Base-by-base conservation (phyloP, 2,113 vertebrate genomes). In the Xerus inauris region DNA sequence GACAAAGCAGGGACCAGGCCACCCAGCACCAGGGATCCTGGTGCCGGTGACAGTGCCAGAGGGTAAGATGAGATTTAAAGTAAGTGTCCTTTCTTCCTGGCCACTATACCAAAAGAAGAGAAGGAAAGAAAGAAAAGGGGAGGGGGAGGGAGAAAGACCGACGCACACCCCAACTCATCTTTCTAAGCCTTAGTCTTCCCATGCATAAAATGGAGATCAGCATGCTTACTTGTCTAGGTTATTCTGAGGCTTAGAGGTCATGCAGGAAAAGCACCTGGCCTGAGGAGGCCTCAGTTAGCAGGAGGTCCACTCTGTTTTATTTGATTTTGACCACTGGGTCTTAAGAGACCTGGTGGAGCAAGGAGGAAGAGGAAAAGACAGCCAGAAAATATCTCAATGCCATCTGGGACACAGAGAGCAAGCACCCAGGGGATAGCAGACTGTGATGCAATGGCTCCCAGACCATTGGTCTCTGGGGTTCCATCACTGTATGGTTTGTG, bases 371-470 rank as follows among this genome's bases (percentile, higher is more conserved):
- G 11, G 11, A 12, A 28, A 47, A 38, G 24, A 19, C 40, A n/a
- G 42, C 42, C 11, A 51, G 45, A 72, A 57, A 51, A 26, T 62
- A 16, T n/a, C 22, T 38, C 2, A 19, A 38, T n/a, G 6, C 20
- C 47, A 4, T 47, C 45, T 42, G 47, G 32, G 11, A 67, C 72
- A 45, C 9, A 24, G 6, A 67, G 30, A 28, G 9, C 40, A 51
- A 57, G 75, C 28, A 38, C 45, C 8, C 11, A 8, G 49, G 89
- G 35, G 11, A 30, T 14, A 3, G 17, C 28, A 12, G 8, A 47
- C 8, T 1, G 38, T 0, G 45, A 38, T 0, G 11, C 1, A 12
- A 12, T 0, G 20, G 20, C 32, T n/a, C 11, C 72, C 17, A 10
- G 0, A 76, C n/a, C 42, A 16, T 0, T 0, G 85, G 22, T 79